Evolutionary conservation across 2,888 invertebrate species (phyloP), one percentile per base, ranked within the genome.

Genomic region (Schrankia costaestrigalis): DNA sequence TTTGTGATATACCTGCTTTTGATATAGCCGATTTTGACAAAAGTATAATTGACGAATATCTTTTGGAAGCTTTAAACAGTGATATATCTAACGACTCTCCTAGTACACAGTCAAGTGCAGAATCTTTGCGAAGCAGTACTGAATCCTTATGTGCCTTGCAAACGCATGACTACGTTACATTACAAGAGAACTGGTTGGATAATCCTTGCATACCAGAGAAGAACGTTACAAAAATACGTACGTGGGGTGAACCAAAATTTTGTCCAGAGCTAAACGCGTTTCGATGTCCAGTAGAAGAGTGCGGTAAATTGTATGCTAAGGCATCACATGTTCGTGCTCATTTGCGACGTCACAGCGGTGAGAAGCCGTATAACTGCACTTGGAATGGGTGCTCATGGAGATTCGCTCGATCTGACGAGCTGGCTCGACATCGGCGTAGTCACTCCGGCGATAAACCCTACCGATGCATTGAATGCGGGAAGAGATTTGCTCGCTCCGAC

Each of bases 371-470:
- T 64, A 83, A 89, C 5, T 93, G 93, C 70, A 92, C 90, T 33
- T 93, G 93, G 93, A 88, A 91, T 2, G 95, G 93, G 24, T 98
- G 97, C 75, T 91, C 92, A 17, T 98, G 97, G 97, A 90, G 94
- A 54, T 98, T 98, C 85, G 97, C 97, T 10, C 90, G 98, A 36
- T 97, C 97, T 0, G 98, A 98, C 73, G 98, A 98, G 78, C 81
- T 98, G 48, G 96, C 97, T 1, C 90, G 98, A 11, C 98, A 98
- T 74, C 92, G 95, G 32, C 91, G 98, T 46, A 97, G 97, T n/a
- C 98, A 98, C 79, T 97, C 97, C 0, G 98, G 98, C 0, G 91
- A 97, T 44, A 97, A 97, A 76, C 98, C 98, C 0, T 98, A 98
- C 78, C 91, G 93, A 38, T 98, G 98, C 77, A 90, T 91, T 37